These are phyloP conservation scores for Todus mexicanus DNA, from an alignment of 2,797 vertebrate species.

Conservation along the genomic window DNA sequence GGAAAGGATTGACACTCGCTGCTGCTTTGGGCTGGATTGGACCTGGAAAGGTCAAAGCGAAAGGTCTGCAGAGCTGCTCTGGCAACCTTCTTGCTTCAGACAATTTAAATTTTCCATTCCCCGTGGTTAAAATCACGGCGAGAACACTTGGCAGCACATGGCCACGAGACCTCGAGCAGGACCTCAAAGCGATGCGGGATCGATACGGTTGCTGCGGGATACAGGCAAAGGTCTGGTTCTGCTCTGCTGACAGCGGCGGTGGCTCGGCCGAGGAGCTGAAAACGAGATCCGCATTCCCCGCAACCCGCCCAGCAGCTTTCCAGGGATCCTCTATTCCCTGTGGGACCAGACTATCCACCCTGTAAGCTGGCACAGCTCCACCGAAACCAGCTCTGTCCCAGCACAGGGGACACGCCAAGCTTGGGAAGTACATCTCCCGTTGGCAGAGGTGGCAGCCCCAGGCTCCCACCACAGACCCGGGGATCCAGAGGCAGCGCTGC, in stretches of 20 bases:
- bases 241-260: background rate
- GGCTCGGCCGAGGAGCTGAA: background rate
- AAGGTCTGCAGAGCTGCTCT: background rate
- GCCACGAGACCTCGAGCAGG: background rate
- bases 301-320: background rate
- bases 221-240: background rate
- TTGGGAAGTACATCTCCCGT: background rate
- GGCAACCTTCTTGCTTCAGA: background rate
- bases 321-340: background rate
- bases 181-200: background rate
- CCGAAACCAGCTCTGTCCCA: background rate
- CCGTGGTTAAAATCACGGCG: background rate
- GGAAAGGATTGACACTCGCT: background rate
- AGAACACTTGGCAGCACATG: background rate
- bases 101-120: background rate
- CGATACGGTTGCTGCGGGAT: background rate
- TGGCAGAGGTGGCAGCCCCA: background rate
- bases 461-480: rapidly evolving
- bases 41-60: background rate
- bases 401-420: background rate
- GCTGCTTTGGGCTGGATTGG: background rate
- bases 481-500: background rate
- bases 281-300: background rate
- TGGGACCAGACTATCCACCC: background rate
- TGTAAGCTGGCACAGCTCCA: background rate